These are phyloP conservation scores for Strigamia transsilvanica DNA, from an alignment of 2,888 invertebrate species.

Conservation along the genomic window DNA sequence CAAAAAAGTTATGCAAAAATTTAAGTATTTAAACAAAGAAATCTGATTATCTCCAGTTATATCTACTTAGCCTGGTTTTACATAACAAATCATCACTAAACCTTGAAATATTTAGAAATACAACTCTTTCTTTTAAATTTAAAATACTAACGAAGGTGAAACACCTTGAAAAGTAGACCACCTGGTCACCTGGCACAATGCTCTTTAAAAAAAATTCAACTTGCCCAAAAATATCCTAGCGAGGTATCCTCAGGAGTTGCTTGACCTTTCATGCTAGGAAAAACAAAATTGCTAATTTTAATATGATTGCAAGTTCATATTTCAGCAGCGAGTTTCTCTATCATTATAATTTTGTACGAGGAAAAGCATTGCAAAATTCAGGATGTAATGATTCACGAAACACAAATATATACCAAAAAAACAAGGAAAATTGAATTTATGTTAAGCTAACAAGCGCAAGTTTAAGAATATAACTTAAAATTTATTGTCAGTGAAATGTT, in stretches of 20 bases:
- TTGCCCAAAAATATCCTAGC: neutral
- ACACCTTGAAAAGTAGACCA: constrained; percentile 46
- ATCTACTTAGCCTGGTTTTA: too few relatives aligned
- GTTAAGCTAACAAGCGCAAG: neutral
- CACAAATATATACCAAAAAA: too few relatives aligned
- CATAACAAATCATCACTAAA: neutral
- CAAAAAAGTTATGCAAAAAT: too few relatives aligned
- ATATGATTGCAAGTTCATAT: neutral
- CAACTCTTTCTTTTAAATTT: neutral
- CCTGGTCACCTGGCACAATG: constrained; percentile 21
- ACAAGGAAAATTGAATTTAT: neutral
- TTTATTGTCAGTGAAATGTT: neutral
- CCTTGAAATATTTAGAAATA: neutral
- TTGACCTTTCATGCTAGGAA: neutral
- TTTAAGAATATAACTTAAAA: neutral
- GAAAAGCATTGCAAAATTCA: too few relatives aligned
- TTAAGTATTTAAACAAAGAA: too few relatives aligned
- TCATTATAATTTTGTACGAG: too few relatives aligned
- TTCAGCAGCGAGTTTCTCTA: neutral
- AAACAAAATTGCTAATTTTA: neutral
- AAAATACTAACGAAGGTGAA: constrained; percentile 22
- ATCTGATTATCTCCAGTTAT: neutral
- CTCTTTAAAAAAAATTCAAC: neutral
- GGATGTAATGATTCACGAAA: too few relatives aligned
- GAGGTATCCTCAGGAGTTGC: neutral